Evolutionary conservation across 1,140 invertebrate genomes (phyloP).

Genomic region (Tenebrio molitor): DNA sequence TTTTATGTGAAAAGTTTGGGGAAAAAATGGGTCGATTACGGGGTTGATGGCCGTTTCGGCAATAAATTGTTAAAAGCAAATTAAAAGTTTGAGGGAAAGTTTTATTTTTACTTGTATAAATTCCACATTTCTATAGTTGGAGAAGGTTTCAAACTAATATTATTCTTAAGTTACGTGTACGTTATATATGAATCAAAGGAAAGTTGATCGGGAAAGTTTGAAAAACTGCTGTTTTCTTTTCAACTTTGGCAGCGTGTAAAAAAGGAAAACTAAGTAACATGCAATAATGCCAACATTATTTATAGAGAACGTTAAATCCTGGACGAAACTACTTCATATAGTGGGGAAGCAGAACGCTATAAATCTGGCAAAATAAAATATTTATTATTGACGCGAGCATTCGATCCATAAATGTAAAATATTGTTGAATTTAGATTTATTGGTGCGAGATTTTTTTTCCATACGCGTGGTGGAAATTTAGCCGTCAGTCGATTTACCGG

Average conservation of each 20-base stretch:
- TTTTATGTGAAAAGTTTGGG: slow-evolving; percentile 25
- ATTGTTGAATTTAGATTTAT: slow-evolving; percentile 48
- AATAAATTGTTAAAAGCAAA: slow-evolving; percentile 45
- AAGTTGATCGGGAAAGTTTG: slow-evolving; percentile 50
- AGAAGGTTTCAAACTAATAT: slow-evolving; percentile 49
- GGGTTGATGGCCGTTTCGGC: slow-evolving; percentile 30
- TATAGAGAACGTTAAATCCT: slow-evolving; percentile 45
- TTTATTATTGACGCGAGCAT: slow-evolving; percentile 48
- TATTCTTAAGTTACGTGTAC: slow-evolving; percentile 51
- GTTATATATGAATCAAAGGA: slow-evolving; percentile 50
- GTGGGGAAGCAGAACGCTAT: slow-evolving; percentile 41
- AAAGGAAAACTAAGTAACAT: slow-evolving; percentile 50
- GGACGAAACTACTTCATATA: slow-evolving; percentile 46
- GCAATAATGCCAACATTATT: slow-evolving; percentile 50
- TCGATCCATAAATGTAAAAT: slow-evolving; percentile 51
- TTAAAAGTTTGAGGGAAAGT: slow-evolving; percentile 44
- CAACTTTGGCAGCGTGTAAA: slow-evolving; percentile 40
- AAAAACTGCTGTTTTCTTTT: slow-evolving; percentile 51
- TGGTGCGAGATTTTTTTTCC: slow-evolving; percentile 32
- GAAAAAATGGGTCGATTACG: slow-evolving; percentile 12
- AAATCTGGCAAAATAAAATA: slow-evolving; percentile 51
- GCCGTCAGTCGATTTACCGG: slow-evolving; percentile 19
- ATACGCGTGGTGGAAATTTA: slow-evolving; percentile 23
- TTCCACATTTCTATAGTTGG: slow-evolving; percentile 44
- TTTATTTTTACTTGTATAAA: slow-evolving; percentile 45